Evolutionary conservation across 2,113 vertebrate species (phyloP).

Genomic region (Melierax canorus): DNA sequence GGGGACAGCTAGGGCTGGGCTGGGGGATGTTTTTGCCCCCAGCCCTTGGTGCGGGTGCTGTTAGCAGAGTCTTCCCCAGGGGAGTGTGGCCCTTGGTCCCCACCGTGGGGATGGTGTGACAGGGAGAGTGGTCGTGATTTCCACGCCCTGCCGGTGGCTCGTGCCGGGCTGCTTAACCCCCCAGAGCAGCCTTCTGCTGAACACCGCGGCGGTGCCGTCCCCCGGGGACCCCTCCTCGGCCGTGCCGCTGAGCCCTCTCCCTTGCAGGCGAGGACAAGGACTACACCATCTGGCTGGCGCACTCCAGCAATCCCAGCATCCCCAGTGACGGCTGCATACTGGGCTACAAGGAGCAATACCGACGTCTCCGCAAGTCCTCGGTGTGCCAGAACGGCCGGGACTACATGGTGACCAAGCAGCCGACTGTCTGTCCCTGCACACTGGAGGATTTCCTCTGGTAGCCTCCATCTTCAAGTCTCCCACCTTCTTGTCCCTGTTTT

Average conservation of each 20-base stretch:
- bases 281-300: constrained; percentile 89
- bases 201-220: not conserved
- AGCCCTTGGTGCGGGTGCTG: accelerated
- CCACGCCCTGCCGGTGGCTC: accelerated
- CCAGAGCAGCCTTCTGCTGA: not conserved
- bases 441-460: constrained; percentile 91
- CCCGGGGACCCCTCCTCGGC: not conserved
- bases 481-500: not conserved
- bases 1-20: not conserved
- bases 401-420: constrained; percentile 78
- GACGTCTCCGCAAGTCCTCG: constrained; percentile 85
- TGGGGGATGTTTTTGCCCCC: too few relatives aligned
- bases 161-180: not conserved
- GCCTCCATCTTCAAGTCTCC: not conserved
- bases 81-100: not conserved
- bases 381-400: constrained; percentile 89
- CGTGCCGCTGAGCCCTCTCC: not conserved
- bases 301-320: constrained; percentile 81
- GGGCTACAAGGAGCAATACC: constrained; percentile 87
- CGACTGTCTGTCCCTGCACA: constrained; percentile 82
- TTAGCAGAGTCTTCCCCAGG: not conserved
- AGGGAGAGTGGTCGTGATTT: not conserved
- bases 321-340: constrained; percentile 87
- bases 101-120: accelerated
- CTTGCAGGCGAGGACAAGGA: constrained; percentile 80